phyloP scores from a whole-genome alignment of 1,140 invertebrate genomes.

The Drosophila sulfurigaster region DNA sequence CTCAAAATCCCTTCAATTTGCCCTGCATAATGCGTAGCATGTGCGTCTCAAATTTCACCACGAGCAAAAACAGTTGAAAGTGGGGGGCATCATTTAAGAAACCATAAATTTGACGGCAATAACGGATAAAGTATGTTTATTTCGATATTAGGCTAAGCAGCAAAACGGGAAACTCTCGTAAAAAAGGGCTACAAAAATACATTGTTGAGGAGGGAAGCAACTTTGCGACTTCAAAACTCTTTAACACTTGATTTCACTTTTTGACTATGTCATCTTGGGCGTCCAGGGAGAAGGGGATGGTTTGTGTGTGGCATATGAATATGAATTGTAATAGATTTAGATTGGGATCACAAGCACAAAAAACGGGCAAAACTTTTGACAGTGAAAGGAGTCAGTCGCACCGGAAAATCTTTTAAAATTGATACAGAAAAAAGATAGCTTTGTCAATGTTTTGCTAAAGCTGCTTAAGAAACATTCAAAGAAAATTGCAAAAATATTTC shows the following conservation, averaged over 20 bases:
- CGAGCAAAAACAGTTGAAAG: background rate
- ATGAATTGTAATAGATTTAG: conserved; percentile 80
- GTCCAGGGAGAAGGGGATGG: background rate
- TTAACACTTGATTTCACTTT: conserved; percentile 81
- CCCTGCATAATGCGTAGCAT: conserved; percentile 39
- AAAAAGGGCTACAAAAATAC: conserved; percentile 66
- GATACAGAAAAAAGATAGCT: conserved; percentile 49
- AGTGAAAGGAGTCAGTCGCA: conserved; percentile 61
- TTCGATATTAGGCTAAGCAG: conserved; percentile 80
- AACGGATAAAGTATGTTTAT: conserved; percentile 84
- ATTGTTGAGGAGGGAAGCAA: conserved; percentile 28
- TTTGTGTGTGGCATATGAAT: conserved; percentile 69
- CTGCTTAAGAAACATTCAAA: conserved; percentile 38
- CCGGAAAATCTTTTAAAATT: conserved; percentile 70
- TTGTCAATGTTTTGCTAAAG: conserved; percentile 38
- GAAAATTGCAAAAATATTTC: conserved; percentile 44
- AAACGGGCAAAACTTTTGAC: conserved; percentile 26
- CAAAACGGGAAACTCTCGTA: conserved; percentile 45
- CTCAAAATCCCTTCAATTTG: conserved; percentile 63
- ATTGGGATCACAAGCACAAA: conserved; percentile 67
- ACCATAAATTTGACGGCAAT: conserved; percentile 80
- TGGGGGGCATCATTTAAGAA: conserved; percentile 67
- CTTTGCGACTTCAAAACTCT: conserved; percentile 65
- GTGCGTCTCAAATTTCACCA: conserved; percentile 65
- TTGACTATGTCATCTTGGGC: conserved; percentile 30